Base-by-base conservation (phyloP, 2,888 invertebrate species). In the Agrotis puta region DNA sequence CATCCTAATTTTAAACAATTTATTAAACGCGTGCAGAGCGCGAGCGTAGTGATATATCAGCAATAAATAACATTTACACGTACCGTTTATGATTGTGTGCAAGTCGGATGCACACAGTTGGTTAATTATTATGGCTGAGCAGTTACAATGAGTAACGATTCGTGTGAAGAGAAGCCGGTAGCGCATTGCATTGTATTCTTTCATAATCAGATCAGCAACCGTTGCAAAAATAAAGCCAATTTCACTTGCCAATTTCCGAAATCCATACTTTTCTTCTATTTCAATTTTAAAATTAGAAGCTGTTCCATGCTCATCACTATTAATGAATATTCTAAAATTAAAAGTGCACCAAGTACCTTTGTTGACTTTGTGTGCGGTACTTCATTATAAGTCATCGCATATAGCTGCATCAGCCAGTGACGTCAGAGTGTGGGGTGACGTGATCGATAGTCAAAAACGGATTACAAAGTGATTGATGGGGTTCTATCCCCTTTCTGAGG, bases 381-480 rank as follows among this genome's bases (percentile, higher is more conserved):
- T 70, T 58, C 62, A 70, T 68, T 53, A 70, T 24, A 7, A 57
- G 53, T 39, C 16, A 71, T 85, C 74, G 73, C 22, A 73, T 59
- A 48, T 61, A 58, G 54, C 50, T 67, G 71, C 78, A 57, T 18
- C 53, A 64, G 67, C 24, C 20, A 9, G 14, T 66, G 65, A 57
- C 51, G 43, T 61, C 2, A 78, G 73, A 78, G 70, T 81, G 71
- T 81, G 64, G 80, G 83, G 85, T 24, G 70, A 74, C 75, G 79
- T 87, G 89, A 89, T 89, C 88, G 88, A 90, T 89, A 84, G 80
- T 85, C 75, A 79, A 84, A 87, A 88, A 81, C 74, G 85, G 85
- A 89, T 88, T 89, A 87, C 73, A 24, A 24, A 66, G 74, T 90
- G 90, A 90, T 90, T 86, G 89, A 90, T 89, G 86, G 87, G 85